Evolutionary conservation across 2,113 vertebrate genomes (phyloP), one percentile per base, ranked within the genome.

Genomic region (Sorex araneus): DNA sequence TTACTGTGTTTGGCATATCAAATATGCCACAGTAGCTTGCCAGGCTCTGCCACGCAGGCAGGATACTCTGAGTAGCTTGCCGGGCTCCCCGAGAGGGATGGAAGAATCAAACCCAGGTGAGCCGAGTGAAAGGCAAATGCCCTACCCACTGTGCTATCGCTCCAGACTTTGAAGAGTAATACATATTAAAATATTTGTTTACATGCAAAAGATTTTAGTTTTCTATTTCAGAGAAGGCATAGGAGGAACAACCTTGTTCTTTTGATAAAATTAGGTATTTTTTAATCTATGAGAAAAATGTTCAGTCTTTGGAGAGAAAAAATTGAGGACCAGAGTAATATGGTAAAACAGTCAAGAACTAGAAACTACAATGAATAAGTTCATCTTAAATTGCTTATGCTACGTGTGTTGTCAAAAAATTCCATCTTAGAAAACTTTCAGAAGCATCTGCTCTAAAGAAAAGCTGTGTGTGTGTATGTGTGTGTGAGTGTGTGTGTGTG

Each of bases 241-340:
- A 47, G 28, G 67, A 89, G 6, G 54, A 81, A 77, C 6, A 4
- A n/a, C 57, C 71, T 36, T 47, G 5, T 36, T 90, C 54, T 82
- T 63, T 67, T 34, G 57, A 79, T 92, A 84, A 91, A 92, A 64
- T 67, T 11, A 63, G 21, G 21, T 70, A 45, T 66, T 67, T 50
- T 81, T 78, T 23, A 25, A 84, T 16, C 43, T 19, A 2, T 80
- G 25, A 32, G 7, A 71, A 81, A 32, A 43, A 89, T 13, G 32
- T 77, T 88, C 85, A 70, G 1, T 87, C 9, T 88, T 21, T 10
- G 0, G 45, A 84, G n/a, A 91, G 8, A 34, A 36, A 77, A 79
- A 73, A 36, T 9, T 60, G 64, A 85, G 40, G 2, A 10, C 4
- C 7, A 12, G 7, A 69, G 16, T 21, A 73, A 34, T 16, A 23